These are phyloP conservation scores for Mystacides longicornis DNA, from an alignment of 2,888 invertebrate species.

Conservation along the genomic window DNA sequence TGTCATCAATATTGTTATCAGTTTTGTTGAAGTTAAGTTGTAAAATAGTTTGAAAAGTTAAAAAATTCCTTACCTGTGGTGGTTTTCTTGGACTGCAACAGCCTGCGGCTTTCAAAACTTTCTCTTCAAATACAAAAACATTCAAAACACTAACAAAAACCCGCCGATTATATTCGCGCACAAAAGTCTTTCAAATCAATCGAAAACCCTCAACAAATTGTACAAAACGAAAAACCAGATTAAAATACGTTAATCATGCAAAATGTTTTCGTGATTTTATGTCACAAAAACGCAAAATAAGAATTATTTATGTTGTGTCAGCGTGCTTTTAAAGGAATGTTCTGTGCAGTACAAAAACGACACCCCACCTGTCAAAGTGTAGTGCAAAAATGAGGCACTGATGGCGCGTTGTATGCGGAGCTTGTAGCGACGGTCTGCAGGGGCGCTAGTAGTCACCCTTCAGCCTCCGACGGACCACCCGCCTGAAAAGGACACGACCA, in stretches of 20 bases:
- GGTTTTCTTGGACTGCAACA: background rate
- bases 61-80: background rate
- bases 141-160: background rate
- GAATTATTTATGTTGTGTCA: background rate
- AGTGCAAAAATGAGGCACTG: background rate
- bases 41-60: too few relatives aligned
- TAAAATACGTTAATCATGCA: background rate
- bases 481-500: too few relatives aligned
- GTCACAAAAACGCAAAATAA: background rate
- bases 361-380: slow-evolving; percentile 1
- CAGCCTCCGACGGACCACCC: background rate
- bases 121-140: background rate
- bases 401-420: background rate
- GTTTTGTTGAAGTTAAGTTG: too few relatives aligned
- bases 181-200: background rate
- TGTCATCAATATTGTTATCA: too few relatives aligned
- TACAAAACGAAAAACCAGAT: background rate
- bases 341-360: background rate
- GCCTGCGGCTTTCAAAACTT: background rate
- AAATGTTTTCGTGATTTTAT: background rate
- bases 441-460: background rate
- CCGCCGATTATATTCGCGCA: background rate
- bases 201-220: background rate
- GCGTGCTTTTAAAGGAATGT: background rate
- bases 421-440: background rate